Evolutionary conservation across 2,113 vertebrate genomes (phyloP).

Genomic region (Triplophysa rosa): DNA sequence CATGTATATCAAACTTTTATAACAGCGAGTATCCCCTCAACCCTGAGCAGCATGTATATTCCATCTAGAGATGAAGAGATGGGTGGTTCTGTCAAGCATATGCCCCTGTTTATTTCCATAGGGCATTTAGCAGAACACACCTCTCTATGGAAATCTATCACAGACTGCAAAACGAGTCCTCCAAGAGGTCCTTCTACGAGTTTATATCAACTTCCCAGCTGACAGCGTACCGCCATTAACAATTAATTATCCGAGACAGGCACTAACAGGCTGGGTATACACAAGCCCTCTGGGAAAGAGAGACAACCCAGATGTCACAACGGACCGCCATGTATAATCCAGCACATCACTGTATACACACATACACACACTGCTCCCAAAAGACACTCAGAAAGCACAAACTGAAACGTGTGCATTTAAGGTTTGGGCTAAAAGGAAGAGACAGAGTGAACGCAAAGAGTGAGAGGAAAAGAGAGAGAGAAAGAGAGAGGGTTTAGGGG

Average conservation of each 20-base stretch:
- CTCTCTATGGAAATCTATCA: constrained; percentile 56
- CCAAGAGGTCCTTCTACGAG: constrained; percentile 52
- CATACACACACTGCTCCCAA: constrained; percentile 39
- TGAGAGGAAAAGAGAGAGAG: constrained; percentile 23
- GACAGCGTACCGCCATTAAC: constrained; percentile 55
- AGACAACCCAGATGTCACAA: constrained; percentile 64
- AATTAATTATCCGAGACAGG: constrained; percentile 60
- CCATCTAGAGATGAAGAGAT: constrained; percentile 51
- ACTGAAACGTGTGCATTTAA: constrained; percentile 41
- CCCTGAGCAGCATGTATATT: constrained; percentile 46
- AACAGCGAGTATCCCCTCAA: constrained; percentile 27
- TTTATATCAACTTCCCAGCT: constrained; percentile 59
- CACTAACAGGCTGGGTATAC: constrained; percentile 68
- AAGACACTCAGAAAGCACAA: constrained; percentile 54
- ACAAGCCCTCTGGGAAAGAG: constrained; percentile 62
- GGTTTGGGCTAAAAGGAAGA: constrained; percentile 41
- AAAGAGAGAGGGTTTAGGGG: constrained; percentile 31
- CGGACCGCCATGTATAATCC: constrained; percentile 57
- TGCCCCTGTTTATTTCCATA: constrained; percentile 54
- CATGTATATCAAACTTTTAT: constrained; percentile 32
- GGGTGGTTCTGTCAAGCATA: constrained; percentile 55
- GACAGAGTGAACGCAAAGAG: not conserved
- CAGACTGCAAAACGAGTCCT: constrained; percentile 52
- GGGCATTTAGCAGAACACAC: constrained; percentile 56
- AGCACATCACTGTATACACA: constrained; percentile 40